phyloP scores from a whole-genome alignment of 2,797 vertebrate genomes.

The Chelonia mydas region DNA sequence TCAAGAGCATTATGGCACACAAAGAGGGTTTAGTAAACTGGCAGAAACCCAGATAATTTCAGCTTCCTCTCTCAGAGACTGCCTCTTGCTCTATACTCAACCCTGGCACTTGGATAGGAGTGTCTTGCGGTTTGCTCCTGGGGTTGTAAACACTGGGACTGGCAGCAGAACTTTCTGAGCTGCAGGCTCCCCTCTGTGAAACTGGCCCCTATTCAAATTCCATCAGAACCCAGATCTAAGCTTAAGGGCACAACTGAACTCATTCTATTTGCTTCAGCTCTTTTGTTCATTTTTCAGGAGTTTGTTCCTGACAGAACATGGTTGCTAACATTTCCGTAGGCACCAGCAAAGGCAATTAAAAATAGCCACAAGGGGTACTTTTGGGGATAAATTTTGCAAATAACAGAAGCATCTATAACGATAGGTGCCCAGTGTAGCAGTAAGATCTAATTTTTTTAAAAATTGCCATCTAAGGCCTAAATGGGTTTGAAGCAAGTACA shows the following conservation, averaged over 20 bases:
- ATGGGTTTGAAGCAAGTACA: not conserved
- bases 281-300: not conserved
- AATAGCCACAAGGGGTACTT: not conserved
- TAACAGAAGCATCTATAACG: not conserved
- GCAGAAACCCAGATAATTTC: not conserved
- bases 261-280: not conserved
- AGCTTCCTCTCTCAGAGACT: not conserved
- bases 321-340: not conserved
- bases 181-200: not conserved
- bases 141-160: not conserved
- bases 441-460: not conserved
- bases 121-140: not conserved
- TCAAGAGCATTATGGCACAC: not conserved
- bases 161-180: not conserved
- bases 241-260: not conserved
- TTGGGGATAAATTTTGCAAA: rapidly evolving
- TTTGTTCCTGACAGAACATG: not conserved
- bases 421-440: not conserved
- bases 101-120: not conserved
- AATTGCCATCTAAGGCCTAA: not conserved
- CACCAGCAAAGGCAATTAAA: not conserved
- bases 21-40: not conserved
- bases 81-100: not conserved
- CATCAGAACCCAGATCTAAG: not conserved
- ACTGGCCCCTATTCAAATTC: not conserved